A percentile compares a stretch with the other conserved stretches of the same genome.
Conservation (phyloP, 2,888 invertebrate genomes). For the Heliconius erato region DNA sequence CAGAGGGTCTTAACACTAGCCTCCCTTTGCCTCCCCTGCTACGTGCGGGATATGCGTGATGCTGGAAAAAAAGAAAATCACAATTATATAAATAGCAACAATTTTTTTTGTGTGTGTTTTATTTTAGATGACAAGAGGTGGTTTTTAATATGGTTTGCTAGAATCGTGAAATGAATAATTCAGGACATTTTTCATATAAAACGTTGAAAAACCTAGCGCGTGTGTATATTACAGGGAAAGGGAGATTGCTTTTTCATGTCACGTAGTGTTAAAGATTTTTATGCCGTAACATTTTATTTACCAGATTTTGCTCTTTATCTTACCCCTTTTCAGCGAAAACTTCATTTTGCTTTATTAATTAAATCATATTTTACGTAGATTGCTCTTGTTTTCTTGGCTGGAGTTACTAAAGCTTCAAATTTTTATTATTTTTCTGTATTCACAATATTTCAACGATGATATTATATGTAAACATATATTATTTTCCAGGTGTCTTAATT, state of each 20-base stretch:
- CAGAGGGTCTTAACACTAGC: too few species aligned
- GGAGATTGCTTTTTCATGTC: constrained; percentile 34
- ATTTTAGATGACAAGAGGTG: constrained; percentile 12
- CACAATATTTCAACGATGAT: background rate
- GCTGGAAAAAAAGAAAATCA: background rate
- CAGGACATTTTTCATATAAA: constrained; percentile 32
- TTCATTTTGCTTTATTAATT: constrained; percentile 12
- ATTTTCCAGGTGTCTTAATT: background rate
- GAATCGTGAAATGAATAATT: constrained; percentile 36
- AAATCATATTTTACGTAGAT: background rate
- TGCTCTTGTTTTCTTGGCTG: background rate
- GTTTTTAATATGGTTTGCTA: constrained; percentile 25
- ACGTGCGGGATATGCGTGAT: too few species aligned
- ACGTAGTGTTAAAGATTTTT: constrained; percentile 33
- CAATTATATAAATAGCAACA: background rate
- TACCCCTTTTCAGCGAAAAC: background rate
- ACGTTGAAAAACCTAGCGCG: constrained; percentile 33
- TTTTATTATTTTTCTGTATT: background rate
- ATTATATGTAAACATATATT: background rate
- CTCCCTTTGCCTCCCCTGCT: too few species aligned
- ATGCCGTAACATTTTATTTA: constrained; percentile 25
- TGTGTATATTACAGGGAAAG: constrained; percentile 36
- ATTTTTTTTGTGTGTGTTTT: background rate
- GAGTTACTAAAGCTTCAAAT: background rate
- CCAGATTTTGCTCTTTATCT: constrained; percentile 7